Conservation (phyloP, 2,888 invertebrate species). For the Marronus borbonicus region DNA sequence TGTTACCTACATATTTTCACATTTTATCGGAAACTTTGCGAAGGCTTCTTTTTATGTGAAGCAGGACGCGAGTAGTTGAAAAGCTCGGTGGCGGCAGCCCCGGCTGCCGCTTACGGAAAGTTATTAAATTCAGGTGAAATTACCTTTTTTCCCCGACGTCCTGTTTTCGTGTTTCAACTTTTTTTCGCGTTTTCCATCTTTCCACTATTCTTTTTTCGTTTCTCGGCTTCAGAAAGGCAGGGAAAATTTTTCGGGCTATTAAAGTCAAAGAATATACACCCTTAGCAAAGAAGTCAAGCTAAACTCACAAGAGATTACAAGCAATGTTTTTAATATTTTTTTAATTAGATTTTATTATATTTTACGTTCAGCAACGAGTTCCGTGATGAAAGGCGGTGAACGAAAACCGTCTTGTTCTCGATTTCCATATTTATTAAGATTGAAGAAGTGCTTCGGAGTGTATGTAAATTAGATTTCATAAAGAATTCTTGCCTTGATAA, state of each 20-base stretch:
- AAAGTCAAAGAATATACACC: not conserved
- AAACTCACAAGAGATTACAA: too few relatives aligned
- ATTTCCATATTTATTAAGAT: too few relatives aligned
- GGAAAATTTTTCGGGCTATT: slow-evolving; percentile 3
- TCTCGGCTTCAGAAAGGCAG: not conserved
- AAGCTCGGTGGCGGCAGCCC: not conserved
- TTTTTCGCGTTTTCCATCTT: slow-evolving; percentile 11
- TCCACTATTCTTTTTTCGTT: not conserved
- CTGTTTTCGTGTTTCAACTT: slow-evolving; percentile 23
- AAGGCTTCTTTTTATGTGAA: slow-evolving; percentile 1
- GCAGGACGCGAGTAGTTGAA: slow-evolving; percentile 11
- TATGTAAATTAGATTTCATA: too few relatives aligned
- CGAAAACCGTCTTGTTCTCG: too few relatives aligned
- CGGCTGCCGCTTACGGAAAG: slow-evolving; percentile 23
- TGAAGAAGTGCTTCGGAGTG: too few relatives aligned
- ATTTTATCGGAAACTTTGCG: slow-evolving; percentile 40
- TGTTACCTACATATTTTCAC: slow-evolving; percentile 31
- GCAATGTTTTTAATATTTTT: too few relatives aligned
- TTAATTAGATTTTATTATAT: too few relatives aligned
- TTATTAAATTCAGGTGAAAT: slow-evolving; percentile 43
- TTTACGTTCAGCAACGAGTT: too few relatives aligned
- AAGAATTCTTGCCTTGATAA: too few relatives aligned
- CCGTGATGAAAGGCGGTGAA: too few relatives aligned
- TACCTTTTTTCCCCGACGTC: slow-evolving; percentile 21
- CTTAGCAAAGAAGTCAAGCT: too few relatives aligned